Evolutionary conservation across 1,140 invertebrate genomes (phyloP), one percentile per base, ranked within the genome.

Genomic region (Halotydeus destructor): DNA sequence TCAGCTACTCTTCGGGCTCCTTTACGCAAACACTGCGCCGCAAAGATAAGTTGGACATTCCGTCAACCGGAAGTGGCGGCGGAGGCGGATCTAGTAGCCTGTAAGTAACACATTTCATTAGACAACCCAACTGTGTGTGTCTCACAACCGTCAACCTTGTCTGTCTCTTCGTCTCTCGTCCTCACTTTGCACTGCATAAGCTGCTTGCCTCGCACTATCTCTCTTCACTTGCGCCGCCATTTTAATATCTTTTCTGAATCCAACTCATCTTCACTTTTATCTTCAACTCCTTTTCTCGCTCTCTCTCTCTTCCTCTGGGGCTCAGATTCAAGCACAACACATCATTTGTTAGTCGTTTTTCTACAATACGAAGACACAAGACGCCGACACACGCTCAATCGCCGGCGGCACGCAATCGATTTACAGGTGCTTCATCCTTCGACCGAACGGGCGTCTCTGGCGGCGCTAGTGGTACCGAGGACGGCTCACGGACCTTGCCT

Each of bases 271-370:
- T 36, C 14, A 36, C 34, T 23, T 23, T 16, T 23, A 9, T 23
- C 14, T 8, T 39, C 35, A 3, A 16, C 12, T 41, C 14, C 24
- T 12, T 41, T 5, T 40, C 23, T 41, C 39, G 14, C 11, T 31
- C 18, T 38, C 3, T 41, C 11, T 41, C 4, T 2, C 16, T 22
- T 24, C 11, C 24, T 26, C 16, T 8, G 9, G 9, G 21, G 5
- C 12, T 44, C 31, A 82, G 78, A 59, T 83, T 82, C 68, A 82
- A 83, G 66, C 77, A 82, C 68, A 83, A 84, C 61, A 76, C 79
- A 50, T 83, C 79, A 27, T 84, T 84, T 61, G 79, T 84, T 53
- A 78, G 77, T 53, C 72, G 79, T 45, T 64, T 83, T 57, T 79
- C 79, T 44, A 83, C 80, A 27, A 82, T 83, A 55, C 68, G 78